Base-by-base conservation (phyloP, 92 coral and sea anemone genomes). In the Epizoanthus scotinus region DNA sequence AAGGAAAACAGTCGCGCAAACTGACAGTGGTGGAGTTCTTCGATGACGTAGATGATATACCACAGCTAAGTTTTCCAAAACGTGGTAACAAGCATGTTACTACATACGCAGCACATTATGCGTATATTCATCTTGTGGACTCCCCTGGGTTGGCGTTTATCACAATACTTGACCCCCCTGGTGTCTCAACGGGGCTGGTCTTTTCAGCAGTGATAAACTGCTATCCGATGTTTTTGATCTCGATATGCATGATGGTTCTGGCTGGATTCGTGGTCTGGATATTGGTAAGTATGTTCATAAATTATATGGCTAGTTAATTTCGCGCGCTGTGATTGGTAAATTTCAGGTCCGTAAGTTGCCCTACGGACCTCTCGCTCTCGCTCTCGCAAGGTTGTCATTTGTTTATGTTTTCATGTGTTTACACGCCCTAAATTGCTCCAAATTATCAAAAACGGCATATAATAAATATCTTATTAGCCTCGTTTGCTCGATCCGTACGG, bases 71-170 rank as follows among this genome's bases (percentile, higher is more conserved):
- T 79, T 89, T 86, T 56, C 97, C 97, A 44, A 34, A 89, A 31
- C 86, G 71, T 70, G 97, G 97, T 28, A 91, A 89, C 85, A 81
- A 89, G 70, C 81, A 82, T 44, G 66, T 75, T 29, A 53, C 67
- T n/a, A 71, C 13, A 13, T 89, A 91, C 71, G 81, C 36, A 69
- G 92, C 90, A 8, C 34, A 44, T 7, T 88, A 63, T 44, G 83
- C 79, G 5, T 91, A 91, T 58, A 71, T 91, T 0, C 90, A 88
- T 79, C 67, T 91, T 26, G 93, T 91, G 34, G 93, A 91, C 77
- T 81, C 97, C 19, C 87, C 97, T 34, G 97, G 97, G 21, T 70
- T 88, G 3, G 82, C 73, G 7, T 79, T 80, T 53, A 72, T 91
- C 18, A 88, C 91, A 4, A 84, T 85, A 19, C 67, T 59, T 57